These are phyloP conservation scores for Meiosimyza platycephala DNA, from an alignment of 2,888 invertebrate genomes.

Conservation along the genomic window DNA sequence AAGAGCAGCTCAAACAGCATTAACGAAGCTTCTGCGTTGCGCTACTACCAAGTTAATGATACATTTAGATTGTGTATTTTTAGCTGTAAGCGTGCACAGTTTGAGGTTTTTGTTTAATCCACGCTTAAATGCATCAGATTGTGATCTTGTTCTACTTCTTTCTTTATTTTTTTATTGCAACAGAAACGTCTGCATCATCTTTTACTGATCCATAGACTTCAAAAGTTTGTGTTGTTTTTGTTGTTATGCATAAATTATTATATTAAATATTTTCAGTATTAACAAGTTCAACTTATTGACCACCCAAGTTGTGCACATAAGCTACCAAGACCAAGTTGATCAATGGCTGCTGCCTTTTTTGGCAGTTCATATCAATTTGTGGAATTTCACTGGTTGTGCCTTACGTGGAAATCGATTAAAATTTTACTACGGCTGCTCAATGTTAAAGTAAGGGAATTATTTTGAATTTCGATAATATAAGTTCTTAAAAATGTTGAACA, in stretches of 20 bases:
- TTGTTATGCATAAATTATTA: slow-evolving; percentile 24
- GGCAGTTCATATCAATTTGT: background rate
- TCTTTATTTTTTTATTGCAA: background rate
- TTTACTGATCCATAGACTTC: slow-evolving; percentile 23
- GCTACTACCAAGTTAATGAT: slow-evolving; percentile 13
- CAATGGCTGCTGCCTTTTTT: slow-evolving; percentile 9
- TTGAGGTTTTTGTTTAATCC: background rate
- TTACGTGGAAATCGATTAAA: no score
- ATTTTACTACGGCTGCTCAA: no score
- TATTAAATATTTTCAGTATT: slow-evolving; percentile 1
- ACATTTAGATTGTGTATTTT: background rate
- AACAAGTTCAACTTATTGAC: background rate
- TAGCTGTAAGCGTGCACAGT: background rate
- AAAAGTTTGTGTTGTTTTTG: slow-evolving; percentile 5
- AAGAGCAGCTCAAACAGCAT: background rate
- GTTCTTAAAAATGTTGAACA: no score
- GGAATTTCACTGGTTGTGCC: no score
- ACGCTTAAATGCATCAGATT: slow-evolving; percentile 6
- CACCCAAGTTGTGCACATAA: slow-evolving; percentile 14
- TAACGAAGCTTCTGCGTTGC: slow-evolving; percentile 18
- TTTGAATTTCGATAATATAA: no score
- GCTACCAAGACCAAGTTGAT: background rate
- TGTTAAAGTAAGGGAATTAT: no score
- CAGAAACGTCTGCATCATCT: background rate
- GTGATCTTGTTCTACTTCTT: slow-evolving; percentile 13